Evolutionary conservation across 2,113 vertebrate species (phyloP).

Genomic region (Vidua chalybeata): DNA sequence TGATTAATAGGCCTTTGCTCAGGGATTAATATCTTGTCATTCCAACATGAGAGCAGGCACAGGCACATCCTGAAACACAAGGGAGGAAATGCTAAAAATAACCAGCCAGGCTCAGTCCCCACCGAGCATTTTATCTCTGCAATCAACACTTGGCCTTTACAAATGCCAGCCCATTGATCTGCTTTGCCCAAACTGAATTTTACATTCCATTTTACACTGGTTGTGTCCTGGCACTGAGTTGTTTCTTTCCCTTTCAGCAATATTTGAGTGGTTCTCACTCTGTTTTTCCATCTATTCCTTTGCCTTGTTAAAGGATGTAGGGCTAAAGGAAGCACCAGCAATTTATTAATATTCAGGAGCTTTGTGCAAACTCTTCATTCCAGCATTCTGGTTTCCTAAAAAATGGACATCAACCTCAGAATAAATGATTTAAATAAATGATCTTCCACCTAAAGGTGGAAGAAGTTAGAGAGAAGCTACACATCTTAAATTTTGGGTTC

Average conservation of each 20-base stretch:
- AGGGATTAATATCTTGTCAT: conserved; percentile 33
- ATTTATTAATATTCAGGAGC: not conserved
- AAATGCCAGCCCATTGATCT: conserved; percentile 33
- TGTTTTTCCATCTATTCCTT: not conserved
- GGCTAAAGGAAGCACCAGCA: not conserved
- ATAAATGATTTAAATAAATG: not conserved
- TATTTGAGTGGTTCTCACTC: not conserved
- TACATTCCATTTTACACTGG: not conserved
- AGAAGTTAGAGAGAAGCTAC: not conserved
- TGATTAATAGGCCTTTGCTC: conserved; percentile 21
- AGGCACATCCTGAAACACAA: not conserved
- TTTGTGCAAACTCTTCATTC: not conserved
- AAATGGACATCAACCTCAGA: not conserved
- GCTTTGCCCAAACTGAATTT: not conserved
- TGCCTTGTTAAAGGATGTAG: not conserved
- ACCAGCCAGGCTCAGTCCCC: not conserved
- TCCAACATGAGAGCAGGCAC: not conserved
- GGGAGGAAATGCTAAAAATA: conserved; percentile 34
- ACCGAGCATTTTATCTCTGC: not conserved
- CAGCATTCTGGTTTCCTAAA: not conserved
- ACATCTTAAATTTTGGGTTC: not conserved
- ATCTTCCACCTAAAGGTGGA: not conserved
- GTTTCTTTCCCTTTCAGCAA: not conserved
- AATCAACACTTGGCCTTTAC: conserved; percentile 14
- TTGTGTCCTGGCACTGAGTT: not conserved